Evolutionary conservation across 1,140 invertebrate species (phyloP), one percentile per base, ranked within the genome.

Genomic region (Parasteatoda tepidariorum): DNA sequence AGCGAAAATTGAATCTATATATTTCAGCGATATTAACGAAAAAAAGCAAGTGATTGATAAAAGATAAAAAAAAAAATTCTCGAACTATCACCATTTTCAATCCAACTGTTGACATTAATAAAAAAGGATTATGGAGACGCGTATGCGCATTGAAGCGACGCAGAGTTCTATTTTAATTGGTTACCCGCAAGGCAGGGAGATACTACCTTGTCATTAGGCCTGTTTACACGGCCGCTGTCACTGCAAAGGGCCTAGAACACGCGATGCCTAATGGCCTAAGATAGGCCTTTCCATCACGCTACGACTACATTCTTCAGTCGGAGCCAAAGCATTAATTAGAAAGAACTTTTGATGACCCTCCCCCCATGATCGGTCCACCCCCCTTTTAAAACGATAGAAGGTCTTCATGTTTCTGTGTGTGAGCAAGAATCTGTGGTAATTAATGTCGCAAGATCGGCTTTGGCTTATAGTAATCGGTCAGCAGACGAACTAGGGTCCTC

Each of bases 201-300:
- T 41, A 61, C 78, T 82, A 82, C 78, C 78, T 82, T 82, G 78
- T 82, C 67, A 82, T 82, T 82, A 82, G 78, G 78, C 78, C 78
- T 82, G 78, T 82, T 82, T 82, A 82, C 78, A 82, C 55, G 66
- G 78, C 41, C 78, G 31, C 78, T 71, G 67, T 70, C 78, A 71
- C 78, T 79, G 64, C 34, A 6, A 31, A 38, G 24, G 34, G 59
- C 24, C 13, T n/a, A 33, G 34, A n/a, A 82, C 78, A 71, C 78
- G 78, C 66, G 62, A 78, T 28, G 34, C 54, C 48, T 38, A 71
- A 82, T 82, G 64, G 76, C 76, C 33, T 13, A 13, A 22, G 22
- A 61, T 26, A 18, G 73, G 73, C 22, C 59, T 13, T 76, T 64
- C 78, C 55, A 82, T 59, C 78, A 82, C 78, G 78, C 78, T 81